These are phyloP conservation scores for Bicyclus anynana DNA, from an alignment of 1,140 invertebrate genomes.

Conservation along the genomic window DNA sequence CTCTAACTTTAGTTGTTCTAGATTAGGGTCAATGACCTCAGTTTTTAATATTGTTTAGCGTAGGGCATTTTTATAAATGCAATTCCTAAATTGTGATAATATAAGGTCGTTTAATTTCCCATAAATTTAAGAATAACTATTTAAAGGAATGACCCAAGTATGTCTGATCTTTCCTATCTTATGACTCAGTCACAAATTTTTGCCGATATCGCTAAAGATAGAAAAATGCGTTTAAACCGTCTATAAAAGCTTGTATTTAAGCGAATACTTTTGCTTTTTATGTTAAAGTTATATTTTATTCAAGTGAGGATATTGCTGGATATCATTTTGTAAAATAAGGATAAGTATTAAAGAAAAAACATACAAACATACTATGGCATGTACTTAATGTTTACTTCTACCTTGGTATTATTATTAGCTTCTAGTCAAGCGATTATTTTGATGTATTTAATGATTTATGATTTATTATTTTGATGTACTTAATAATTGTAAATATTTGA, in stretches of 20 bases:
- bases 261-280: no score
- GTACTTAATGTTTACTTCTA: conserved; percentile 27
- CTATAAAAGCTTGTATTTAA: no score
- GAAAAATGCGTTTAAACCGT: no score
- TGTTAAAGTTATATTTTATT: no score
- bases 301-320: no score
- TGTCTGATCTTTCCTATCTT: not conserved
- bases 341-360: not conserved
- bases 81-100: conserved; percentile 75
- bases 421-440: conserved; percentile 58
- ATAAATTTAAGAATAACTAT: conserved; percentile 34
- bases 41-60: conserved; percentile 55
- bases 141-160: not conserved
- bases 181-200: no score
- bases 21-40: conserved; percentile 34
- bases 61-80: conserved; percentile 41
- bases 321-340: no score
- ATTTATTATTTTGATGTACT: no score
- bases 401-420: conserved; percentile 34
- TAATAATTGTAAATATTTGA: conserved; percentile 26
- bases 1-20: conserved; percentile 9
- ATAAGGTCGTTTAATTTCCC: conserved; percentile 46
- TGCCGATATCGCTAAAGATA: no score
- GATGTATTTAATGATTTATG: conserved; percentile 19
- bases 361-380: not conserved